These are phyloP conservation scores for Lycaena phlaeas DNA, from an alignment of 2,888 invertebrate species.

Conservation along the genomic window DNA sequence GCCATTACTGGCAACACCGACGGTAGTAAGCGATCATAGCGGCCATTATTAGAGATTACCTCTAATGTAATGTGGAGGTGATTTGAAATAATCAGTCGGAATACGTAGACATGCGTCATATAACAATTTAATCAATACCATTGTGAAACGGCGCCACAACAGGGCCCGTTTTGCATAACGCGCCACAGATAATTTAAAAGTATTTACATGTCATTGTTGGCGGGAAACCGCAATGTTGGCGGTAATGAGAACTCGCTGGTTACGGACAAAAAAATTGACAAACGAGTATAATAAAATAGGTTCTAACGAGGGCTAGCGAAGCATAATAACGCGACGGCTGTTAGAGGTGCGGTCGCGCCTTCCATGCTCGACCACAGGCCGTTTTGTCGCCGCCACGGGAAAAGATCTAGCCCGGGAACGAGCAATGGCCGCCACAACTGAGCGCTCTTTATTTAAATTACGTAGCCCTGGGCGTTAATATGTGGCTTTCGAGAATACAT, in stretches of 20 bases:
- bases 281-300: slow-evolving; percentile 37
- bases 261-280: slow-evolving; percentile 19
- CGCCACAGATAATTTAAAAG: background rate
- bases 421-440: slow-evolving; percentile 16
- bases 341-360: slow-evolving; percentile 25
- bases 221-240: slow-evolving; percentile 20
- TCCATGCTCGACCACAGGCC: slow-evolving; percentile 25
- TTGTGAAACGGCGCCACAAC: slow-evolving; percentile 24
- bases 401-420: slow-evolving; percentile 25
- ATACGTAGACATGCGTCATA: slow-evolving; percentile 43
- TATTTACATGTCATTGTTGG: slow-evolving; percentile 13
- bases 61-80: slow-evolving; percentile 63
- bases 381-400: slow-evolving; percentile 27
- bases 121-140: slow-evolving; percentile 52
- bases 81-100: slow-evolving; percentile 69
- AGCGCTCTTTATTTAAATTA: slow-evolving; percentile 35
- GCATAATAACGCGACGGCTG: slow-evolving; percentile 26
- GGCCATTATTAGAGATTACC: slow-evolving; percentile 63
- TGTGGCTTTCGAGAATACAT: slow-evolving; percentile 21
- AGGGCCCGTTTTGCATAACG: background rate
- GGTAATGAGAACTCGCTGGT: slow-evolving; percentile 18
- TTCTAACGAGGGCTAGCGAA: slow-evolving; percentile 41
- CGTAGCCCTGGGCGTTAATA: slow-evolving; percentile 31
- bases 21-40: slow-evolving; percentile 33
- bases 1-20: slow-evolving; percentile 41